Evolutionary conservation across 2,113 vertebrate genomes (phyloP).

Genomic region (Tychaedon coryphoeus): DNA sequence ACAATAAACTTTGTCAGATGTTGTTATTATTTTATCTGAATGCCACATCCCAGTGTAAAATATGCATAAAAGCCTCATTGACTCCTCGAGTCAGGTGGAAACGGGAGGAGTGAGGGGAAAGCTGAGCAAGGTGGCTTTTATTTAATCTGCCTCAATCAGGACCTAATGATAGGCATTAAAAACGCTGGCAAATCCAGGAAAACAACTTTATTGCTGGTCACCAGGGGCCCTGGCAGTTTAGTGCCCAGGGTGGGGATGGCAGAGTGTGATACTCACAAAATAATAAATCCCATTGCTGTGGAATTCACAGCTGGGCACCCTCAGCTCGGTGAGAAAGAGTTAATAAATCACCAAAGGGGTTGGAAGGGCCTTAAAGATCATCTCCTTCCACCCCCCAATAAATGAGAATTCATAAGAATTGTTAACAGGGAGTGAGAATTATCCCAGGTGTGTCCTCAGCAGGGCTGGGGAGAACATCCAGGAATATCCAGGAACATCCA

Average conservation of each 20-base stretch:
- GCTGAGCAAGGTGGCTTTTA: constrained; percentile 36
- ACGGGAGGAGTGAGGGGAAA: background rate
- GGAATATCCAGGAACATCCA: background rate
- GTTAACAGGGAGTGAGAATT: background rate
- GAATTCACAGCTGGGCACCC: background rate
- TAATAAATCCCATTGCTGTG: fast-evolving
- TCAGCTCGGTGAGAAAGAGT: background rate
- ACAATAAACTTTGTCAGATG: constrained; percentile 62
- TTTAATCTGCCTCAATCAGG: constrained; percentile 48
- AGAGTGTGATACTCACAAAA: fast-evolving
- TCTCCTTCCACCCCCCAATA: fast-evolving
- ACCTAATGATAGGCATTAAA: background rate
- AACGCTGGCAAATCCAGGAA: background rate
- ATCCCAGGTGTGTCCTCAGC: background rate
- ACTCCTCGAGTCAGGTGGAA: background rate
- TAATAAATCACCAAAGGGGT: fast-evolving
- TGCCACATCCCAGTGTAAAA: background rate
- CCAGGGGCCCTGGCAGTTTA: background rate
- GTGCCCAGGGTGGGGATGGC: background rate
- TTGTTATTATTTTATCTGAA: constrained; percentile 34
- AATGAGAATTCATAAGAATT: fast-evolving
- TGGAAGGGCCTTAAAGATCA: background rate
- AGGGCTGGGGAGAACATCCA: background rate
- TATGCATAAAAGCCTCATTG: constrained; percentile 11
- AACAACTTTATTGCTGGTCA: background rate